Evolutionary conservation across 2,113 vertebrate species (phyloP), one percentile per base, ranked within the genome.

Genomic region (Desmodus rotundus): DNA sequence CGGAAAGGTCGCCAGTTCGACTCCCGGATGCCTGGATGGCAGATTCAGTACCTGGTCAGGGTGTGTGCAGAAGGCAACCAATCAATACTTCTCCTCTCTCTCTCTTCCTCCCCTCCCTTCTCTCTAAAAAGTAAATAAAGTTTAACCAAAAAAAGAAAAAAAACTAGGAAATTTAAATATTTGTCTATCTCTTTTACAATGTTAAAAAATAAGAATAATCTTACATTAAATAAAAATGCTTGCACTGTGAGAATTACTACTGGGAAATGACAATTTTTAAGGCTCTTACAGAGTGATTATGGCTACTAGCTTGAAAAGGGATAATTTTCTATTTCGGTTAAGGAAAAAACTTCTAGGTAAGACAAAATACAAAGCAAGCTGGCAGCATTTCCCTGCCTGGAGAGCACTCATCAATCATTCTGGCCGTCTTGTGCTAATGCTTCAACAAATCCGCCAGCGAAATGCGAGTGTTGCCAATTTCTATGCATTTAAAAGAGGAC

Each of bases 381-480:
- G n/a, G 31, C 84, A 98, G n/a, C 19, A 22, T 83, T 94, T 93
- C 86, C 97, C 91, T 97, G 98, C 98, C 97, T 97, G 95, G 56
- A 87, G 16, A 16, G 38, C 28, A 61, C 54, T 97, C 94, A 95
- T 96, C 94, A 76, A 5, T 96, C 97, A 95, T 65, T 77, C 33
- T 54, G 78, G 43, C 47, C 92, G 70, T 94, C 96, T 90, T 61
- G 68, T 38, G 72, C 84, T 56, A 95, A 97, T 17, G 43, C 88
- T 90, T 95, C 93, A 88, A 88, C 95, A 97, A 84, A 96, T 41
- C 93, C 77, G 38, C 22, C n/a, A n/a, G 74, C 72, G 31, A 93
- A 95, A 96, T 91, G 73, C 95, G 45, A 95, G 15, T 26, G 54
- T 61, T 45, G 73, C n/a, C 72, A 94, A 87, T 36, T 80, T 95